Evolutionary conservation across 1,140 invertebrate species (phyloP), one percentile per base, ranked within the genome.

Genomic region (Trissolcus basalis): DNA sequence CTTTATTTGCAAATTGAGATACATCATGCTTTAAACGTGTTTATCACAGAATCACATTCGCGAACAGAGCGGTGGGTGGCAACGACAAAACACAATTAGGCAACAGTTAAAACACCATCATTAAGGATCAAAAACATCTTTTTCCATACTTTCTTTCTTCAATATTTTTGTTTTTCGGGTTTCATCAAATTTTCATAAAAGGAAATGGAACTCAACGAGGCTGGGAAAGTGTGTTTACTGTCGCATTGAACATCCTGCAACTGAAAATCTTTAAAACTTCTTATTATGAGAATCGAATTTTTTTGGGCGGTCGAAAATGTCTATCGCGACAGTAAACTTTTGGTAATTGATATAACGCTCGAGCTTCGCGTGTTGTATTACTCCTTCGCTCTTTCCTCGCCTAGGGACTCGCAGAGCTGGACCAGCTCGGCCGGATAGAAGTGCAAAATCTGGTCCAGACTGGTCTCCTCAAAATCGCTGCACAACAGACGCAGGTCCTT

Each of bases 321-420:
- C 19, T 27, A 27, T 27, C 19, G 19, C 19, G 19, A 27, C 19
- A 27, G 19, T 27, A 27, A 39, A n/a, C 1, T 39, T 9, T 9
- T 39, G 36, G 36, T 39, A 27, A 27, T 59, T 41, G 56, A 64
- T 54, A 36, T 64, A 43, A 49, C 13, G 59, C 47, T 39, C n/a
- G 36, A 39, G n/a, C 3, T n/a, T 2, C 9, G 9, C 3, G 36
- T 2, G 36, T 39, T 1, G 3, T 39, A 1, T 44, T 44, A 44
- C 7, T 44, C 43, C 43, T 54, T 65, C 15, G 72, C 74, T 13
- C 19, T 11, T 9, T 75, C 60, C 19, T 47, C 53, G 32, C 49
- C 27, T n/a, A 85, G 11, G 0, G 54, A 49, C 16, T 82, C 74
- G 53, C 84, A 86, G 5, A 86, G 48, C 41, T 78, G 76, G 0